Conservation (phyloP, 2,113 vertebrate genomes). For the Neotoma lepida region DNA sequence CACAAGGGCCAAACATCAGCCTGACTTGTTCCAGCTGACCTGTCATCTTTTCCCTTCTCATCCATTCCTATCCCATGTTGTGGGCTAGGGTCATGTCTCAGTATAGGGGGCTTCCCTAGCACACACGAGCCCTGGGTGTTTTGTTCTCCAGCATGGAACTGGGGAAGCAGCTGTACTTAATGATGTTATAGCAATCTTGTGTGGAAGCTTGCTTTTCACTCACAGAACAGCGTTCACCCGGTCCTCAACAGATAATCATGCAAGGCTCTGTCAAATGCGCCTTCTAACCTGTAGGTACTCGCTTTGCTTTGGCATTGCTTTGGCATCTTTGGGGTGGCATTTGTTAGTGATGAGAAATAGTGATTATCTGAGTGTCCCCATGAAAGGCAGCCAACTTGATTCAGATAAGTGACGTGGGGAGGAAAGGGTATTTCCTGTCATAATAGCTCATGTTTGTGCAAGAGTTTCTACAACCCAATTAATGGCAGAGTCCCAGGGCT, state of each 20-base stretch:
- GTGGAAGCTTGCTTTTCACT: neutral
- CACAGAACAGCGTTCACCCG: neutral
- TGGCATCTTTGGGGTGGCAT: slow-evolving; percentile 15
- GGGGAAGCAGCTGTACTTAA: neutral
- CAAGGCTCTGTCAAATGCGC: neutral
- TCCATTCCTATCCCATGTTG: neutral
- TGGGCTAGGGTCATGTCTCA: neutral
- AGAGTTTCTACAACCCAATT: slow-evolving; percentile 40
- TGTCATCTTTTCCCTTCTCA: neutral
- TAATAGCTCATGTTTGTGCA: slow-evolving; percentile 23
- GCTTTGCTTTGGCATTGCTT: neutral
- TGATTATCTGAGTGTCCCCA: slow-evolving; percentile 15
- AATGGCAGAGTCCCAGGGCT: neutral
- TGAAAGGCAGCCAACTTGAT: slow-evolving; percentile 27
- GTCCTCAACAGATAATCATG: neutral
- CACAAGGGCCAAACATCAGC: neutral
- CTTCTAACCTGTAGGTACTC: neutral
- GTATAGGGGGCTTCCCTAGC: neutral
- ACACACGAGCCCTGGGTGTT: neutral
- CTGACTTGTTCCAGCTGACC: neutral
- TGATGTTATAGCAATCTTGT: neutral
- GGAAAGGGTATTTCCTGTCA: slow-evolving; percentile 53
- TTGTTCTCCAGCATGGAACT: neutral
- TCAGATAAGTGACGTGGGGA: slow-evolving; percentile 42
- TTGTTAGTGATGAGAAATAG: slow-evolving; percentile 51